phyloP scores from a whole-genome alignment of 2,797 vertebrate genomes.

The Otolemur crassicaudatus region DNA sequence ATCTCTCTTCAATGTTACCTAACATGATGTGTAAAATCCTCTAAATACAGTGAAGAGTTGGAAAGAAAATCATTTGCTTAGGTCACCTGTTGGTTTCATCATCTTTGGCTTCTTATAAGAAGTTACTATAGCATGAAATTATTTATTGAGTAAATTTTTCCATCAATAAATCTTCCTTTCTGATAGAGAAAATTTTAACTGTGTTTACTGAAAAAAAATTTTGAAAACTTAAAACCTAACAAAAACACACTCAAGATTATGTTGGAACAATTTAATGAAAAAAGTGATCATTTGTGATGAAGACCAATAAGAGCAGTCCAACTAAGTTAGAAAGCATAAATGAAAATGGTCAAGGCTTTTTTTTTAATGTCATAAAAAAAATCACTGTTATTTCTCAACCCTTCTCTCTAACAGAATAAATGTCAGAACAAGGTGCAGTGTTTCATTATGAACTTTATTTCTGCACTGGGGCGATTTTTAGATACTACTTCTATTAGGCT shows the following conservation, averaged over 20 bases:
- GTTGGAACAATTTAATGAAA: slow-evolving; percentile 7
- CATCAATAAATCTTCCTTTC: background rate
- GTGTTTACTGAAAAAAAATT: background rate
- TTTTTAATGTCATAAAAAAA: background rate
- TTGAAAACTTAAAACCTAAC: background rate
- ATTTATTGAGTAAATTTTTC: background rate
- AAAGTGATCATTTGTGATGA: slow-evolving; percentile 45
- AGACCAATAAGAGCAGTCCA: slow-evolving; percentile 43
- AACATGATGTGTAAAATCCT: too few species aligned
- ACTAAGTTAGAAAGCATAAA: slow-evolving; percentile 55
- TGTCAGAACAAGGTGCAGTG: background rate
- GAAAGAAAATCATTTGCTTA: background rate
- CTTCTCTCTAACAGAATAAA: background rate
- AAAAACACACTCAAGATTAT: slow-evolving; percentile 11
- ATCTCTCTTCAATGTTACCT: background rate
- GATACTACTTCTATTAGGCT: slow-evolving; percentile 15
- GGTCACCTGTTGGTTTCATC: background rate
- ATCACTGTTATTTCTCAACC: background rate
- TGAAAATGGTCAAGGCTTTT: slow-evolving; percentile 40
- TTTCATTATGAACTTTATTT: slow-evolving; percentile 3
- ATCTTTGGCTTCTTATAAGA: background rate
- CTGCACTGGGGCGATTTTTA: background rate
- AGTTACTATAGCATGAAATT: background rate
- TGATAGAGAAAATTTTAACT: background rate
- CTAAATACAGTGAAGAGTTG: background rate